Evolutionary conservation across 2,113 vertebrate species (phyloP), one percentile per base, ranked within the genome.

Genomic region (Menidia beryllina): DNA sequence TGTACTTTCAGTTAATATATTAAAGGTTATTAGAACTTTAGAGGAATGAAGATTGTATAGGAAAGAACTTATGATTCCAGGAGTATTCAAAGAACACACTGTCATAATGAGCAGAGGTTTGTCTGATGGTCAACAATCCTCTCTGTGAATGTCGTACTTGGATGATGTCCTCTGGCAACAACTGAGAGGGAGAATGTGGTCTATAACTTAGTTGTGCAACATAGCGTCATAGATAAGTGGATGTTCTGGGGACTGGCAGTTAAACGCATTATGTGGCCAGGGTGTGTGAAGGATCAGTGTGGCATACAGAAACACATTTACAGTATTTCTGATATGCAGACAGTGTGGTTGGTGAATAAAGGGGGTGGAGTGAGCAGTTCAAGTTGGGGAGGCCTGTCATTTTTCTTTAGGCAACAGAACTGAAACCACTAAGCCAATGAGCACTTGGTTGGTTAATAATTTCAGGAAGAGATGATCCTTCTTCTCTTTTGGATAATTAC

Each of bases 231-330:
- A 21, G 43, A 52, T 62, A 66, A 71, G 15, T 59, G 55, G 45
- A 61, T 71, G 55, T 62, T 53, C 66, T 43, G 38, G 30, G 14
- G 65, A 69, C 65, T 50, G 21, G 55, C 9, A 51, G 54, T 60
- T 49, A 24, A 69, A 77, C 45, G 48, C 54, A 72, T 60, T 65
- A 34, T 55, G 26, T 0, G 48, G 14, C 57, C 10, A 15, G 7
- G 24, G n/a, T 23, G 11, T 12, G 58, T 55, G 55, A 70, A 56
- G 54, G 36, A 66, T 65, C 60, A 69, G 55, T 55, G n/a, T 27
- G 15, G 17, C n/a, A 30, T 25, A 21, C 3, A 13, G 9, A 23
- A 48, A 45, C 10, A 0, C 20, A n/a, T 45, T 23, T 48, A 43
- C 38, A 43, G 49, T 61, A 61, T 69, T 45, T 23, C 20, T 2